A percentile compares a stretch with the other conserved stretches of the same genome.
Conservation (phyloP, 1,140 invertebrate species). For the Euwallacea fornicatus region DNA sequence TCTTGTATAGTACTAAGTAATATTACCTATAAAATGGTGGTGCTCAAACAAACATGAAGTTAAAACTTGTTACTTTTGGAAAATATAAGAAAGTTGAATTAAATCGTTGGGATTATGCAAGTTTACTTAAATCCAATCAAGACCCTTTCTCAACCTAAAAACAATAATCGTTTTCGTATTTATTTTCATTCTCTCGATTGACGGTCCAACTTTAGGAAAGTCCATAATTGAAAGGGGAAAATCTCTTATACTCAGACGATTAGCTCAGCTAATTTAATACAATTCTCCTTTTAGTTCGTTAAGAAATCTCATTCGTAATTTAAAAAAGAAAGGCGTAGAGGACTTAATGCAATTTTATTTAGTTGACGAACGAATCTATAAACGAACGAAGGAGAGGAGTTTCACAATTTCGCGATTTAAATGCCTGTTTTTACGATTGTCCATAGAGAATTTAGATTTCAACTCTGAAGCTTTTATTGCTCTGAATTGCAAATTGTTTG, state of each 20-base stretch:
- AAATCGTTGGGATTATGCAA: too few species aligned
- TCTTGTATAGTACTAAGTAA: too few species aligned
- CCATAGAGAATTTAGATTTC: not conserved
- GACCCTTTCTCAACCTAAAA: not conserved
- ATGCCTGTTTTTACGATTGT: constrained; percentile 9
- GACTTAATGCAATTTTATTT: constrained; percentile 19
- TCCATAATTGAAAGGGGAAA: constrained; percentile 15
- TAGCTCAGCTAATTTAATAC: constrained; percentile 19
- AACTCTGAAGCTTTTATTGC: not conserved
- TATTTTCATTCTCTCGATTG: constrained; percentile 7
- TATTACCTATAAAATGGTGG: too few species aligned
- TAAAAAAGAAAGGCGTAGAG: not conserved
- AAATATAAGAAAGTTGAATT: too few species aligned
- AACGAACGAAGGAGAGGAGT: not conserved
- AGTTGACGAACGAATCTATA: constrained; percentile 2
- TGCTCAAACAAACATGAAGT: too few species aligned
- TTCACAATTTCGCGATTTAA: constrained; percentile 13
- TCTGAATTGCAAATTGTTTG: not conserved
- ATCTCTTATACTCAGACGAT: constrained; percentile 19
- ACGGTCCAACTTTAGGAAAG: constrained; percentile 10
- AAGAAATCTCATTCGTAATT: constrained; percentile 11
- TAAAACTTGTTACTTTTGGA: too few species aligned
- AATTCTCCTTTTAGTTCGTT: constrained; percentile 20
- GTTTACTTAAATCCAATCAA: too few species aligned
- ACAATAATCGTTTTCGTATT: constrained; percentile 5